These are phyloP conservation scores for Cinclus mexicanus DNA, from an alignment of 2,113 vertebrate genomes.

Conservation along the genomic window DNA sequence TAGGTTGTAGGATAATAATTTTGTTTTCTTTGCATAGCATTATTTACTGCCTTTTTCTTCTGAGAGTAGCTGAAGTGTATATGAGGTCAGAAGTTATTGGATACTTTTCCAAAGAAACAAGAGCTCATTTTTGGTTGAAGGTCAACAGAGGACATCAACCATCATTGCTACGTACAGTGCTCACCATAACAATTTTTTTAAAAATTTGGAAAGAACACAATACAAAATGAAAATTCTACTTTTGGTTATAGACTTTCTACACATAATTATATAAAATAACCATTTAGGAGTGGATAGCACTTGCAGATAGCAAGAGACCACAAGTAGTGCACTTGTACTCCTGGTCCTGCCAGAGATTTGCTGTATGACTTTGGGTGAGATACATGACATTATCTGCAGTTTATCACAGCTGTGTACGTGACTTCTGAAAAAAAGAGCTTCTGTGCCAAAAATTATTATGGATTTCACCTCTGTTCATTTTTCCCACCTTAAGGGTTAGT, in stretches of 20 bases:
- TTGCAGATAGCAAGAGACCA: not conserved
- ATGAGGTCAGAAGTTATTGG: slow-evolving; percentile 6
- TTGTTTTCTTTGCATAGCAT: slow-evolving; percentile 24
- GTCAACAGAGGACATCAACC: not conserved
- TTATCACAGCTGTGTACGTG: slow-evolving; percentile 29
- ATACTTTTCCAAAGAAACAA: not conserved
- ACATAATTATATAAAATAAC: not conserved
- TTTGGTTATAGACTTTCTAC: not conserved
- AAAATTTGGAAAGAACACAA: not conserved
- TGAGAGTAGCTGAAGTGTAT: not conserved
- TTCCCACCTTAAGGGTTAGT: not conserved
- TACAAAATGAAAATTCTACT: not conserved
- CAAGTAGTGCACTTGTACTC: accelerated
- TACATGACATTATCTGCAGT: not conserved
- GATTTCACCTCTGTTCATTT: slow-evolving; percentile 35
- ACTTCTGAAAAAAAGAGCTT: not conserved
- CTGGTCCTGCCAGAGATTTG: not conserved
- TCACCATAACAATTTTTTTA: not conserved
- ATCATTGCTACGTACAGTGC: not conserved
- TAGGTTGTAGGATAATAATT: slow-evolving; percentile 19
- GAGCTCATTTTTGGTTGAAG: not conserved
- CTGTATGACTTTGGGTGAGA: not conserved
- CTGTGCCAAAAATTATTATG: slow-evolving; percentile 9
- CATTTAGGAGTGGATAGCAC: not conserved
- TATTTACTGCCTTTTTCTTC: slow-evolving; percentile 12